Evolutionary conservation across 2,113 vertebrate genomes (phyloP).

Genomic region (Ammodytes dubius): DNA sequence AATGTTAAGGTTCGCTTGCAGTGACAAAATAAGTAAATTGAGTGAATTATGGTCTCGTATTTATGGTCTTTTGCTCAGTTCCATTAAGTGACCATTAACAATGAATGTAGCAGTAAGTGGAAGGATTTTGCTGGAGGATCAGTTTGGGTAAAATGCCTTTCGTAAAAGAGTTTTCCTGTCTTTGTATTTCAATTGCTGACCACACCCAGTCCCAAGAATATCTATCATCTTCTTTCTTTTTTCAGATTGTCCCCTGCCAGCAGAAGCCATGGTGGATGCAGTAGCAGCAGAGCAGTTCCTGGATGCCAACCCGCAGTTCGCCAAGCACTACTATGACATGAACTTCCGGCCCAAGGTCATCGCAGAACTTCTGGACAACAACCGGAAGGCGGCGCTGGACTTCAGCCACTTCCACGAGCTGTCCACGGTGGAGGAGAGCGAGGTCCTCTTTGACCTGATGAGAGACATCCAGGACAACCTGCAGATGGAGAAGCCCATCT

Average conservation of each 20-base stretch:
- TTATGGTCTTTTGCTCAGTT: background rate
- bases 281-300: conserved; percentile 90
- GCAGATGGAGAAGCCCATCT: conserved; percentile 87
- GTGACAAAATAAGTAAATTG: background rate
- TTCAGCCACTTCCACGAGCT: conserved; percentile 78
- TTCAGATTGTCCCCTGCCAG: background rate
- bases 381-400: conserved; percentile 79
- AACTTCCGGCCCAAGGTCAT: conserved; percentile 86
- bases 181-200: background rate
- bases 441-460: conserved; percentile 90
- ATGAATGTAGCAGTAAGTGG: background rate
- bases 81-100: background rate
- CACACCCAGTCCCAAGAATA: background rate
- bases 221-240: background rate
- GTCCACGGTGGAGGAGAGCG: conserved; percentile 88
- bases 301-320: conserved; percentile 89
- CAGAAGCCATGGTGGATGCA: conserved; percentile 80
- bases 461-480: conserved; percentile 90
- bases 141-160: background rate
- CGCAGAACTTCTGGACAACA: conserved; percentile 83
- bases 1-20: background rate
- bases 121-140: background rate
- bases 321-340: conserved; percentile 88
- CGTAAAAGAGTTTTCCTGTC: background rate
- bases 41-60: background rate